Evolutionary conservation across 2,888 invertebrate genomes (phyloP).

Genomic region (Dryobota labecula): DNA sequence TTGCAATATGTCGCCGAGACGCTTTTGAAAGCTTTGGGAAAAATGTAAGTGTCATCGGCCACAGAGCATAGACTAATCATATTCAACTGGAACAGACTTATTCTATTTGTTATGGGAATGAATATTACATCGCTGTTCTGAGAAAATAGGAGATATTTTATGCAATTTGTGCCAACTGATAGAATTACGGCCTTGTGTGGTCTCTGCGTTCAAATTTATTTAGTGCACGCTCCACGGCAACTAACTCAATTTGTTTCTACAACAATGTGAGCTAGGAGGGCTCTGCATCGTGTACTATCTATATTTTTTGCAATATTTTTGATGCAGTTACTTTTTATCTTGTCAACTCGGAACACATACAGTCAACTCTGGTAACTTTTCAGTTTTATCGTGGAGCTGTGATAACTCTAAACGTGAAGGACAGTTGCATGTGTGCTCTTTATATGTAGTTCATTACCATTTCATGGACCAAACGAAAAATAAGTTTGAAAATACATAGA

Average conservation of each 20-base stretch:
- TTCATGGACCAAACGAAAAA: background rate
- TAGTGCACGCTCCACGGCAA: constrained; percentile 6
- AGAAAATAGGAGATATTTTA: constrained; percentile 13
- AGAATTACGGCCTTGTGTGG: constrained; percentile 21
- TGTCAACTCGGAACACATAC: background rate
- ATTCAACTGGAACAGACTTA: constrained; percentile 2
- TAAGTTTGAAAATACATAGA: background rate
- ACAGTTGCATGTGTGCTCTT: background rate
- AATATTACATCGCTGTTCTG: constrained; percentile 13
- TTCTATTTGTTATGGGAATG: background rate
- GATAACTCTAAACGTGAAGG: background rate
- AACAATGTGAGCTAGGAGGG: background rate
- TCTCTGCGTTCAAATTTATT: background rate
- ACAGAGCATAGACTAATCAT: background rate
- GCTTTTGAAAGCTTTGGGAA: background rate
- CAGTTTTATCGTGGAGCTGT: background rate
- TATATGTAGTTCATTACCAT: background rate
- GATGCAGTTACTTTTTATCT: constrained; percentile 15
- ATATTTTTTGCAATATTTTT: background rate
- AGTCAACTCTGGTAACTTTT: constrained; percentile 2
- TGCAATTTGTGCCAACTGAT: constrained; percentile 38
- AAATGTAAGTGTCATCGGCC: background rate
- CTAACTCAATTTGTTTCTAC: constrained; percentile 21
- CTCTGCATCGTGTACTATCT: background rate
- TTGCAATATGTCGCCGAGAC: constrained; percentile 1